These are phyloP conservation scores for Himantopus leucocephalus DNA, from an alignment of 2,113 vertebrate genomes.

Conservation along the genomic window DNA sequence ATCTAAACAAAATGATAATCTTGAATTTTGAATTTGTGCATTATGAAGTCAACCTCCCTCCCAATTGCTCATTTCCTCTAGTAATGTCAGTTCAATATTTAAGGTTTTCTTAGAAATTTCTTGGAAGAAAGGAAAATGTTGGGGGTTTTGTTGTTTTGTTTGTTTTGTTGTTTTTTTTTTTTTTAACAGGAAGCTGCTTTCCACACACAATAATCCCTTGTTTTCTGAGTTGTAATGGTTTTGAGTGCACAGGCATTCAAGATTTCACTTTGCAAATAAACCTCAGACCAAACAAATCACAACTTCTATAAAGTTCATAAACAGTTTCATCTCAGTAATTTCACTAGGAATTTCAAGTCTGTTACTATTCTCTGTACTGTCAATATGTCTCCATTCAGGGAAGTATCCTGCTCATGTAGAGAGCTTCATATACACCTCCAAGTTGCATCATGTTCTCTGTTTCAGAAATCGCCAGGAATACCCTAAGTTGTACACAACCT, in stretches of 20 bases:
- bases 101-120: not conserved
- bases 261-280: not conserved
- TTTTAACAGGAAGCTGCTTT: not conserved
- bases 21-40: not conserved
- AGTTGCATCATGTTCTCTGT: not conserved
- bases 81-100: not conserved
- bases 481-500: accelerated
- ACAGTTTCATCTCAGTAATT: not conserved
- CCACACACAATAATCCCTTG: not conserved
- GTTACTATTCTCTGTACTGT: not conserved
- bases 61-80: not conserved
- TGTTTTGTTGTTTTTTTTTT: not conserved
- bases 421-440: not conserved
- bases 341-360: not conserved
- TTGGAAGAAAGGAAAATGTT: not conserved
- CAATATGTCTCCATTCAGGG: not conserved
- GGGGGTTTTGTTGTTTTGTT: not conserved
- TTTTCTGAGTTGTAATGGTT: not conserved
- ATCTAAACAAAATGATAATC: not conserved
- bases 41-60: not conserved
- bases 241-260: not conserved
- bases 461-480: not conserved
- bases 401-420: not conserved
- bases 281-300: not conserved
- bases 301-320: not conserved